Evolutionary conservation across 2,797 vertebrate genomes (phyloP), one percentile per base, ranked within the genome.

Genomic region (Myotis vivesi): DNA sequence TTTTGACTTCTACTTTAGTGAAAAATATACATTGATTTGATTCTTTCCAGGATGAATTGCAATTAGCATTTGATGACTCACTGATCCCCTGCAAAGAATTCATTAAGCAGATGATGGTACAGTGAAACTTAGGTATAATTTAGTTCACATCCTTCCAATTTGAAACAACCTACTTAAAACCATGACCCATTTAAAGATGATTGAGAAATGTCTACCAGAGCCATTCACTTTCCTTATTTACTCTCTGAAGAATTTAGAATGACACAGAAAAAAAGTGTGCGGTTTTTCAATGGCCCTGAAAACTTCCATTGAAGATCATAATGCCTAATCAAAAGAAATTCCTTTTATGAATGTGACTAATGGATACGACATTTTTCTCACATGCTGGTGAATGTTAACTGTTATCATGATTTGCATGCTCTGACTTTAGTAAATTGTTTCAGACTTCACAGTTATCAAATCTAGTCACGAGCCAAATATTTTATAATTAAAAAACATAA

Each of bases 101-200:
- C 95, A 96, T 97, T 97, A 96, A 94, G 51, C 36, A 93, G 71
- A 94, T 57, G 71, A 94, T 57, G 72, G 83, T 88, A 89, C 62
- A 91, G 51, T 89, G 55, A 80, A 87, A 91, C 69, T 95, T 93
- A 92, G 76, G 6, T 84, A 86, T 94, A 97, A 97, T 97, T 96
- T 95, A 89, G 90, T 94, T 96, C 96, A 88, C 28, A 82, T 87
- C 22, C 6, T 94, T 95, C 33, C 38, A 96, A 87, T 95, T 95
- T 96, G 93, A 81, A 44, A 91, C 68, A 94, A 92, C 28, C 97
- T 97, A 97, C 97, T 97, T 97, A 94, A 96, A 97, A 94, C 83
- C n/a, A 79, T 97, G 96, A 97, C 97, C 96, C 93, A 97, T 75
- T 97, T 97, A 97, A 92, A 93, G 66, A 97, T 96, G 97, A 97